Evolutionary conservation across 2,113 vertebrate species (phyloP).

Genomic region (Prochilodus magdalenae): DNA sequence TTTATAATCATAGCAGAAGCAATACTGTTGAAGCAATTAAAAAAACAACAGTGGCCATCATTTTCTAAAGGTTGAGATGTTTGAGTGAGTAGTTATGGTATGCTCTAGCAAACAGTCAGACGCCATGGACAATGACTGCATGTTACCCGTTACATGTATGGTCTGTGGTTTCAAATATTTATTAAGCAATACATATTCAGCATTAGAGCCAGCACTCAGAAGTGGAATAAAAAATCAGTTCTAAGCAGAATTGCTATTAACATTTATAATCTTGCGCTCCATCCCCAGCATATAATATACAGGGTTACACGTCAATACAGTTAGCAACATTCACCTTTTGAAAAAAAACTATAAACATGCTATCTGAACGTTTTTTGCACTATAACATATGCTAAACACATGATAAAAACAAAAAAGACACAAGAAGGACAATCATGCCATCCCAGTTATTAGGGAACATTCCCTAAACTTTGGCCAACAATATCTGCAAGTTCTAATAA

Average conservation of each 20-base stretch:
- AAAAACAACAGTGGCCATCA: constrained; percentile 71
- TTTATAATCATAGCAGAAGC: constrained; percentile 81
- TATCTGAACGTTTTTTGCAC: too few species aligned
- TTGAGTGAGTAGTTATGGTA: constrained; percentile 42
- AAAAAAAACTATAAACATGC: too few species aligned
- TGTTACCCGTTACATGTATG: not conserved
- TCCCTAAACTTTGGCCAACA: too few species aligned
- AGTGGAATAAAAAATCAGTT: not conserved
- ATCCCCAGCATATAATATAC: too few species aligned
- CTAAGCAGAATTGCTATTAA: not conserved
- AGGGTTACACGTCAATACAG: too few species aligned
- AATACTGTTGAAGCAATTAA: constrained; percentile 75
- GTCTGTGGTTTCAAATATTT: not conserved
- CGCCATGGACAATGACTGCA: not conserved
- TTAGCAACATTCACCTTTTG: too few species aligned
- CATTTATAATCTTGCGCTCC: not conserved
- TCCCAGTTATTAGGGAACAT: too few species aligned
- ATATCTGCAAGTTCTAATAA: too few species aligned
- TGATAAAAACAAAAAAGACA: too few species aligned
- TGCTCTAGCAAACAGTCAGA: constrained; percentile 59
- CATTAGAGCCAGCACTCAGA: not conserved
- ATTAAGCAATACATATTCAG: too few species aligned
- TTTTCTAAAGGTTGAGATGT: constrained; percentile 39
- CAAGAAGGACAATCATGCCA: too few species aligned
- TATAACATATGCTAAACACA: too few species aligned